A percentile compares a stretch with the other conserved stretches of the same genome.
Conservation (phyloP, 2,888 invertebrate species). For the Stictocephala bisonia region DNA sequence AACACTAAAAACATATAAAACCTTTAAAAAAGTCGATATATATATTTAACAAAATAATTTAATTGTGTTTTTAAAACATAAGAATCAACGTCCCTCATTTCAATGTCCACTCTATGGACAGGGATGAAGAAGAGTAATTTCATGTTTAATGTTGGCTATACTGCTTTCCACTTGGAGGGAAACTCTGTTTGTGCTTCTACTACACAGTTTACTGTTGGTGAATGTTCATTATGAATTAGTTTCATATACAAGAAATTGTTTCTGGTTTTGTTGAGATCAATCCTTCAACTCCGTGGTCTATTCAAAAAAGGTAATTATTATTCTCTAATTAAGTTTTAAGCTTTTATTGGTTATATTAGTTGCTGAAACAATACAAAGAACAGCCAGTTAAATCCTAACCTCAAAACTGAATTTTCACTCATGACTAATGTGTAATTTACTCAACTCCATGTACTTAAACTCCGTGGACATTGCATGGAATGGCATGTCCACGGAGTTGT, state of each 20-base stretch:
- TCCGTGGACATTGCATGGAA: constrained; percentile 26
- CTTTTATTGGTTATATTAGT: neutral
- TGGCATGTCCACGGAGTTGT: constrained; percentile 25
- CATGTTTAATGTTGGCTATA: constrained; percentile 33
- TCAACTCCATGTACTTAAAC: constrained; percentile 40
- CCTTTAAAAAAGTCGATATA: too few species aligned
- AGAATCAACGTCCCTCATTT: constrained; percentile 19
- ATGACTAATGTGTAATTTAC: constrained; percentile 23
- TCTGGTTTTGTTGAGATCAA: constrained; percentile 10
- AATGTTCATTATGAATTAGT: neutral
- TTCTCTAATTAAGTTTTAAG: too few species aligned
- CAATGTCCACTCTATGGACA: constrained; percentile 29
- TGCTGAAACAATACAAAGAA: neutral
- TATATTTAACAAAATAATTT: too few species aligned
- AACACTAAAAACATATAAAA: too few species aligned
- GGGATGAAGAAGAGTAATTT: constrained; percentile 24
- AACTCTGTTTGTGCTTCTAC: neutral
- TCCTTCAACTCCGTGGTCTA: constrained; percentile 16
- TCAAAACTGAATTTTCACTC: neutral
- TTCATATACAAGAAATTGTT: neutral
- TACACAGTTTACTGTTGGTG: neutral
- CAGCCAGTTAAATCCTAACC: neutral
- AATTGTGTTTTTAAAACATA: constrained; percentile 3
- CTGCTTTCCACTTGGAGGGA: constrained; percentile 30
- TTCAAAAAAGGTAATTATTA: constrained; percentile 23